A percentile compares a stretch with the other conserved stretches of the same genome.
phyloP scores from a whole-genome alignment of 2,113 vertebrate species.

The Alces alces region DNA sequence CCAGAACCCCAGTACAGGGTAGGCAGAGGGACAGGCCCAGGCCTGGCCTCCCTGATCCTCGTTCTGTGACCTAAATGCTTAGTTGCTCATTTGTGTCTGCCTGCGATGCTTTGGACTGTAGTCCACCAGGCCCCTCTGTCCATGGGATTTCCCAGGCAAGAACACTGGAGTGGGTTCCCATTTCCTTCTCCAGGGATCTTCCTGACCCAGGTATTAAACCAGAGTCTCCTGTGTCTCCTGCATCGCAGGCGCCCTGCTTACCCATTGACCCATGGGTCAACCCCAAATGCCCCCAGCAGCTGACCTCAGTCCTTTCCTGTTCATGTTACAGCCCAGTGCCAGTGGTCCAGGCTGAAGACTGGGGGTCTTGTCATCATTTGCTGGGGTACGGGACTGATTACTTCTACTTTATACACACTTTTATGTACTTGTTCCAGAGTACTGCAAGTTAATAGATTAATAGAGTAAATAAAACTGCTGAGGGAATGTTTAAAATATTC shows the following conservation, averaged over 20 bases:
- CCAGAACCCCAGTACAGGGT: too few relatives aligned
- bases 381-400: rapidly evolving
- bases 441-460: background rate
- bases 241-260: background rate
- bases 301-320: rapidly evolving
- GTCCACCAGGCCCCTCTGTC: background rate
- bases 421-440: background rate
- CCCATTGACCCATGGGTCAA: background rate
- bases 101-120: background rate
- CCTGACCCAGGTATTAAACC: background rate
- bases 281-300: background rate
- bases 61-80: background rate
- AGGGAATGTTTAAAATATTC: background rate
- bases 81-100: background rate
- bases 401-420: rapidly evolving
- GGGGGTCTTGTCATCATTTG: rapidly evolving
- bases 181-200: background rate
- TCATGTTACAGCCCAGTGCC: background rate
- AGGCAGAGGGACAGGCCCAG: background rate
- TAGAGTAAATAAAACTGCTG: background rate
- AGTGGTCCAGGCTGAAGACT: rapidly evolving
- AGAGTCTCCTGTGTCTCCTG: background rate
- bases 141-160: background rate
- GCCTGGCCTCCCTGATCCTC: background rate
- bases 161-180: background rate